Percentiles rank a stretch among this genome's conserved stretches.
These are phyloP conservation scores for Sparus aurata DNA, from an alignment of 2,797 vertebrate species.

Conservation along the genomic window DNA sequence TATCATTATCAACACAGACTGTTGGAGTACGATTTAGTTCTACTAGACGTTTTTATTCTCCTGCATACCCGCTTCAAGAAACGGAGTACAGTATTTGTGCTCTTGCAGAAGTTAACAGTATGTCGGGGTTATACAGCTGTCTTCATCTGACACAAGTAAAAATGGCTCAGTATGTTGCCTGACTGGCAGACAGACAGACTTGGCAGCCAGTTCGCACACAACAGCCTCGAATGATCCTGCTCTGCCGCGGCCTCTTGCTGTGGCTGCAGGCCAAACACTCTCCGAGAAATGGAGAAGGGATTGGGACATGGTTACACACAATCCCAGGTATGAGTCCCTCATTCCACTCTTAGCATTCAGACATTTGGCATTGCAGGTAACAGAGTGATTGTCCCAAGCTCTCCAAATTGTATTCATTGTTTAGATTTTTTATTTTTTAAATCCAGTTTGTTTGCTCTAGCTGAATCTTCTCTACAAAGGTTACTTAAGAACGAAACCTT, in stretches of 20 bases:
- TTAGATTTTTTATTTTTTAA: neutral
- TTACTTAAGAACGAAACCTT: neutral
- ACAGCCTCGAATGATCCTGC: conserved; percentile 43
- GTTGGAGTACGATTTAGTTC: conserved; percentile 9
- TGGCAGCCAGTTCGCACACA: conserved; percentile 45
- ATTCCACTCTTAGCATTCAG: conserved; percentile 22
- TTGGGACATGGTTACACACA: conserved; percentile 4
- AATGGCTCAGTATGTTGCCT: conserved; percentile 30
- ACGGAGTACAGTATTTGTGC: conserved; percentile 1
- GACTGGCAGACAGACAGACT: conserved; percentile 31
- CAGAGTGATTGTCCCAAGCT: neutral
- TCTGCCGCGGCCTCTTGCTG: conserved; percentile 22
- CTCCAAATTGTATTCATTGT: conserved; percentile 9
- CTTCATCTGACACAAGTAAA: conserved; percentile 33
- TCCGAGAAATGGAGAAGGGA: conserved; percentile 5
- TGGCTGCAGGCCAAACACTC: conserved; percentile 34
- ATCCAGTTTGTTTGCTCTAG: neutral
- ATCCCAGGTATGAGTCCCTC: conserved; percentile 11
- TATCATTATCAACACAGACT: conserved; percentile 23
- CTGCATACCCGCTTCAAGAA: neutral
- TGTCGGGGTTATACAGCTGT: conserved; percentile 29
- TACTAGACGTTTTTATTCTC: neutral
- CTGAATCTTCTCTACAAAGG: neutral
- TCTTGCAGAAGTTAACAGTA: conserved; percentile 6
- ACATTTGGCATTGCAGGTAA: neutral